Evolutionary conservation across 2,797 vertebrate genomes (phyloP).

Genomic region (Cyclura pinguis): DNA sequence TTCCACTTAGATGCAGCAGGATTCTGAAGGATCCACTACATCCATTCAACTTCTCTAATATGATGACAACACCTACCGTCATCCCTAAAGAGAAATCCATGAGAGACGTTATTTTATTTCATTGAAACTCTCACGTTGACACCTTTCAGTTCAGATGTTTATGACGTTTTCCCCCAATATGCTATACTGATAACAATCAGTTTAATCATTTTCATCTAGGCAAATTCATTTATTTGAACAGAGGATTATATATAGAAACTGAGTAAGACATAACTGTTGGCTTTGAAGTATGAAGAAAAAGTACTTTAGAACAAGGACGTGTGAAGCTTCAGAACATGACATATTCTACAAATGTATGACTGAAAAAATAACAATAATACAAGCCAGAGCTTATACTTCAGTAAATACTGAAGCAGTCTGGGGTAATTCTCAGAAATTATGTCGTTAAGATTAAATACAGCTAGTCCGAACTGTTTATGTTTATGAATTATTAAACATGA

Average conservation of each 20-base stretch:
- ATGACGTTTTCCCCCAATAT: constrained; percentile 13
- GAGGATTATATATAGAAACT: neutral
- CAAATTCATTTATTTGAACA: neutral
- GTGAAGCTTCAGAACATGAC: neutral
- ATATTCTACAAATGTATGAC: neutral
- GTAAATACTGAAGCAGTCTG: neutral
- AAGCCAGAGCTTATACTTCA: neutral
- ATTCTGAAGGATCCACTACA: constrained; percentile 78
- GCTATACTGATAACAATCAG: neutral
- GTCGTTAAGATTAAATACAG: too few species aligned
- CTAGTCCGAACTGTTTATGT: too few species aligned
- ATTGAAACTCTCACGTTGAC: constrained; percentile 60
- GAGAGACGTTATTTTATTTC: constrained; percentile 40
- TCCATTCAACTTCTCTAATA: constrained; percentile 76
- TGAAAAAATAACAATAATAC: neutral
- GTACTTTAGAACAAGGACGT: neutral
- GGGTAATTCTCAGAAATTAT: neutral
- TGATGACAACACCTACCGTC: constrained; percentile 69
- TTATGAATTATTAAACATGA: too few species aligned
- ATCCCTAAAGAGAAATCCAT: constrained; percentile 67
- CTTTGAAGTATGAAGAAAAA: neutral
- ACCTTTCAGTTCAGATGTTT: constrained; percentile 49
- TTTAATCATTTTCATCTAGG: neutral
- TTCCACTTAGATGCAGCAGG: constrained; percentile 84
- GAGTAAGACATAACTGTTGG: neutral